Evolutionary conservation across 2,113 vertebrate genomes (phyloP).

Genomic region (Microtus montanus): DNA sequence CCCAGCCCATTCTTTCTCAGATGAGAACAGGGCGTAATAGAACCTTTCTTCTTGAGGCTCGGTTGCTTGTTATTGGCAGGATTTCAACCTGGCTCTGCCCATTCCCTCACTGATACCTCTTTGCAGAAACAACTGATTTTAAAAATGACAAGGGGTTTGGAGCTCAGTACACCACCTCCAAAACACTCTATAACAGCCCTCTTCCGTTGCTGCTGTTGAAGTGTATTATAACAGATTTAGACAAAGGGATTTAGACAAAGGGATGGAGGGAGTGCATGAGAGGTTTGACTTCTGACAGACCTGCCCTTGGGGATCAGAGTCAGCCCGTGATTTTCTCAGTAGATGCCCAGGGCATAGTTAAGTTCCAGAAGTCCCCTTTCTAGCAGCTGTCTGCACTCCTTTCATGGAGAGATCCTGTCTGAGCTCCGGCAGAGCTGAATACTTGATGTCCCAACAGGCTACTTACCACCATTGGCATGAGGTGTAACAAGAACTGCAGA

Average conservation of each 20-base stretch:
- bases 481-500: background rate
- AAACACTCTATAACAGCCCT: background rate
- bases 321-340: background rate
- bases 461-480: background rate
- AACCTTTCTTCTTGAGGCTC: background rate
- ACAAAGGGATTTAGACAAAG: background rate
- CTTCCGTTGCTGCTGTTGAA: background rate
- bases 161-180: background rate
- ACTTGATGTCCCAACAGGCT: background rate
- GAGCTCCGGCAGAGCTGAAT: background rate
- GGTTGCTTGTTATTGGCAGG: background rate
- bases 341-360: background rate
- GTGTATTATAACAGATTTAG: background rate
- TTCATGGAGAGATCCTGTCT: background rate
- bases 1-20: background rate
- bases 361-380: background rate
- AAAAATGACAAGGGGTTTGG: background rate
- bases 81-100: background rate
- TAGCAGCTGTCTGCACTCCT: background rate
- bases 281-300: background rate
- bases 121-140: conserved; percentile 1
- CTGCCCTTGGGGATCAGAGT: background rate
- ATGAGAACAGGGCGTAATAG: background rate
- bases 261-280: background rate
- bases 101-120: background rate